Base-by-base conservation (phyloP, 2,888 invertebrate species). In the Cyclophora punctaria region DNA sequence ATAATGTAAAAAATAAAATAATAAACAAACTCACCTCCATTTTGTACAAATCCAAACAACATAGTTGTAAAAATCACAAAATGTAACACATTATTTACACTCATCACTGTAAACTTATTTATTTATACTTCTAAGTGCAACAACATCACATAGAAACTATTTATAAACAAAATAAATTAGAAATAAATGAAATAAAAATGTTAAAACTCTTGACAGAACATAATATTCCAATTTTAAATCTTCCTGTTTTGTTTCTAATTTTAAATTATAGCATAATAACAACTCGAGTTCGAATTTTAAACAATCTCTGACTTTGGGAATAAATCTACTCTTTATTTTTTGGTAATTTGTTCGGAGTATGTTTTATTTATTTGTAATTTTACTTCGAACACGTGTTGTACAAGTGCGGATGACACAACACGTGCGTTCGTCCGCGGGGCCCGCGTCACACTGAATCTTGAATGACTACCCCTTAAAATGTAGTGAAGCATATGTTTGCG, bases 21-120 rank as follows among this genome's bases (percentile, higher is more conserved):
- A 20, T 20, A 37, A 4, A 37, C 4, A 37, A 5, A 50, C 68
- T 74, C 58, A 85, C 86, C 83, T 67, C 81, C 82, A 73, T 85
- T 84, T 57, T 67, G 72, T 40, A 84, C 80, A 63, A 66, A 74
- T 55, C 76, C 76, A 45, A 74, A 56, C 46, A 69, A 66, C 60
- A 57, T 56, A 43, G 55, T 47, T 44, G 80, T 69, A 52, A 76
- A 59, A 57, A 79, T 58, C 57, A 80, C 57, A 54, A 82, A 78
- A 69, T 74, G 60, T 57, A 74, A 70, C 58, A 67, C 71, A 69
- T 72, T 68, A 62, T 71, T 70, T 53, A 75, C 65, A 73, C 74
- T 75, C 85, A 85, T 85, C 74, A 83, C 82, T 75, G 34, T 33
- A 20, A 20, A 20, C 34, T 44, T 44, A 33, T 34, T 44, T 44